A percentile compares a stretch with the other conserved stretches of the same genome.
phyloP scores from a whole-genome alignment of 2,888 invertebrate genomes.

The Tetranychus truncatus region DNA sequence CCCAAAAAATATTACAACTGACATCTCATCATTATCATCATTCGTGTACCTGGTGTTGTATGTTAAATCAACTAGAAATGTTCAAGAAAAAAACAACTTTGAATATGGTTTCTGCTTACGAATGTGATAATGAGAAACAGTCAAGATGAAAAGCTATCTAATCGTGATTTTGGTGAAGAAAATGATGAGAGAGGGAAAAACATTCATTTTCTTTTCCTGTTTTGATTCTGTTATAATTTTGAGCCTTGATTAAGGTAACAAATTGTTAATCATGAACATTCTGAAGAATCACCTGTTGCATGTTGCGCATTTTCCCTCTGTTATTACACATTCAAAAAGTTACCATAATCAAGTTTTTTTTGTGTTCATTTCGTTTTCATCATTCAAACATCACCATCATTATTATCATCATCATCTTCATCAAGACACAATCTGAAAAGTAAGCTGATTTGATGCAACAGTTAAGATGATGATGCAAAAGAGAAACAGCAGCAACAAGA shows the following conservation, averaged over 20 bases:
- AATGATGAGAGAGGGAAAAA: background rate
- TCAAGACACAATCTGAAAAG: too few relatives aligned
- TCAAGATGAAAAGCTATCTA: too few relatives aligned
- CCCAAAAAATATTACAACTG: too few relatives aligned
- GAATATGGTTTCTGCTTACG: too few relatives aligned
- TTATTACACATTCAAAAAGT: background rate
- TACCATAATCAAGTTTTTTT: background rate
- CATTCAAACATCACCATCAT: background rate
- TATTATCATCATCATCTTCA: background rate
- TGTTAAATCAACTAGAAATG: too few relatives aligned
- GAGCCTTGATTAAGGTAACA: background rate
- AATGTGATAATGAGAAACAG: too few relatives aligned
- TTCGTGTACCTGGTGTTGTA: too few relatives aligned
- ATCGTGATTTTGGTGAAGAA: background rate
- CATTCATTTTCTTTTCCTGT: background rate
- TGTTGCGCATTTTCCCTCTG: background rate
- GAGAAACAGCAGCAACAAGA: too few relatives aligned
- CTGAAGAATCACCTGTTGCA: background rate
- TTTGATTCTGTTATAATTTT: background rate
- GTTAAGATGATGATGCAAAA: too few relatives aligned
- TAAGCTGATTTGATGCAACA: too few relatives aligned
- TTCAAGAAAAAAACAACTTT: too few relatives aligned
- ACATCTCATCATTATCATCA: too few relatives aligned
- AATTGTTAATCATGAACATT: background rate
- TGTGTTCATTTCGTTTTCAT: background rate